Conservation (phyloP, 2,113 vertebrate species). For the Ploceus nigricollis region DNA sequence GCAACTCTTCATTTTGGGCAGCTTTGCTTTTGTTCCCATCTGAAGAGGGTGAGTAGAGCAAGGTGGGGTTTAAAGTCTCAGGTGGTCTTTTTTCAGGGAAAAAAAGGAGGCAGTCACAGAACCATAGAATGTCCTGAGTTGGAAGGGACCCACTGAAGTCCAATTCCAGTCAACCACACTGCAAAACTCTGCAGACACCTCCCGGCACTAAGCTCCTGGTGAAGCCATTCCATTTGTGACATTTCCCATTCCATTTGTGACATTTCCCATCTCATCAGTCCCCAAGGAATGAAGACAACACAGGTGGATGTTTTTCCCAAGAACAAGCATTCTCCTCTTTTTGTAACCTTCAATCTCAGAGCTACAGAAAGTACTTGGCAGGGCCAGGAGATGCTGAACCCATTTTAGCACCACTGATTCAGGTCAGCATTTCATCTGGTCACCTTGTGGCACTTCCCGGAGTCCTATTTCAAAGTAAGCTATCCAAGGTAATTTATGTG, state of each 20-base stretch:
- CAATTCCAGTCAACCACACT: neutral
- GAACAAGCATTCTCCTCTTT: neutral
- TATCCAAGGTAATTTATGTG: slow-evolving; percentile 55
- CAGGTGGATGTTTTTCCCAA: neutral
- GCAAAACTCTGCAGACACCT: neutral
- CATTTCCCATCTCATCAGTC: neutral
- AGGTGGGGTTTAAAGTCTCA: neutral
- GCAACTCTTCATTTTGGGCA: neutral
- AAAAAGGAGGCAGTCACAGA: neutral
- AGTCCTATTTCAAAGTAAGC: slow-evolving; percentile 58
- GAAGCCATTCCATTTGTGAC: neutral
- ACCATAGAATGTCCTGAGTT: neutral
- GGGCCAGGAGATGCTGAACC: neutral
- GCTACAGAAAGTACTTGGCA: neutral
- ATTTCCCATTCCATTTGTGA: neutral
- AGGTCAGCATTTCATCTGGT: slow-evolving; percentile 42
- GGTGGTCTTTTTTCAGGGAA: neutral
- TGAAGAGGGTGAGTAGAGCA: neutral
- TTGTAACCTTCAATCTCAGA: neutral
- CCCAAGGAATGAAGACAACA: neutral
- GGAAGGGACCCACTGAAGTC: neutral
- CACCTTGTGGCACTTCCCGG: slow-evolving; percentile 2
- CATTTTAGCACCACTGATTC: neutral
- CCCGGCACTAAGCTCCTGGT: fast-evolving
- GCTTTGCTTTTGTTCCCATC: neutral